Conservation (phyloP, 2,113 vertebrate genomes). For the Phodopus roborovskii region DNA sequence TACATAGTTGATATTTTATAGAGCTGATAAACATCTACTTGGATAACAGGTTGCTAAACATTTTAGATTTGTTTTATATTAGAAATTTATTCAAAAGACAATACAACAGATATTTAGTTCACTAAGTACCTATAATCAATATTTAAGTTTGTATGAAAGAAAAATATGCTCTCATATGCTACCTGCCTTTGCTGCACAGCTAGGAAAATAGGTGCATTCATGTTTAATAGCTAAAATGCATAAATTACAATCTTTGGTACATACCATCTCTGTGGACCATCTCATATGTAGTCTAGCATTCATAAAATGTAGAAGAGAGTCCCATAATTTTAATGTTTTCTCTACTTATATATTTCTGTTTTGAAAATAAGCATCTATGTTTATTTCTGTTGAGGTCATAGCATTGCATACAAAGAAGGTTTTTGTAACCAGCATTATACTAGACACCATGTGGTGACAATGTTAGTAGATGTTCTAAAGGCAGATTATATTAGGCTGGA, state of each 20-base stretch:
- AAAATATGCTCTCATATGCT: neutral
- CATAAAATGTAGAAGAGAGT: too few relatives aligned
- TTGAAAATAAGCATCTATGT: neutral
- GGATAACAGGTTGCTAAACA: accelerated
- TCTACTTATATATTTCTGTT: neutral
- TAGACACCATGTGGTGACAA: neutral
- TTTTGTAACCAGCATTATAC: neutral
- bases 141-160: neutral
- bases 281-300: accelerated
- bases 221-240: neutral
- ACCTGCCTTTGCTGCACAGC: neutral
- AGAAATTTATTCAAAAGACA: neutral
- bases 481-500: neutral
- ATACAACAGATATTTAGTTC: neutral
- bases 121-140: neutral
- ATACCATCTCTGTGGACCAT: neutral
- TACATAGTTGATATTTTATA: neutral
- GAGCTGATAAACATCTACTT: neutral
- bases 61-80: neutral
- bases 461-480: neutral
- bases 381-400: neutral
- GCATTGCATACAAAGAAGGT: neutral
- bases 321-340: neutral
- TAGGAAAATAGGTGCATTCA: neutral
- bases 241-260: neutral